Evolutionary conservation across 2,113 vertebrate genomes (phyloP).

Genomic region (Equus przewalskii): DNA sequence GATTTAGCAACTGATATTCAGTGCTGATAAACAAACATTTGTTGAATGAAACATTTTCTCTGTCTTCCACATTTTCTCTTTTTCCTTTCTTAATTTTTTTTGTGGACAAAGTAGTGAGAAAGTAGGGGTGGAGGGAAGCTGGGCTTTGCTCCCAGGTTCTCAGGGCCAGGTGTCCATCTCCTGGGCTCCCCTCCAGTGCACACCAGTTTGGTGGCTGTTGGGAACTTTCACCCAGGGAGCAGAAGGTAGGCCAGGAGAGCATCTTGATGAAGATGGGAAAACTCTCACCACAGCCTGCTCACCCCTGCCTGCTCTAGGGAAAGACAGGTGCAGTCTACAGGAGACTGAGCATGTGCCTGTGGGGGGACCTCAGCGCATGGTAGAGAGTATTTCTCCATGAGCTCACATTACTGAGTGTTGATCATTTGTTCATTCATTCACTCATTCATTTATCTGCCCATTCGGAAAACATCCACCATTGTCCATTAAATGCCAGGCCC

Average conservation of each 20-base stretch:
- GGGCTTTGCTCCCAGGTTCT: neutral
- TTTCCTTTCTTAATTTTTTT: neutral
- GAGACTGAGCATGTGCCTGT: fast-evolving
- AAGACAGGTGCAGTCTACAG: neutral
- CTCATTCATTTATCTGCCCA: neutral
- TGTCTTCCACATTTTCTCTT: neutral
- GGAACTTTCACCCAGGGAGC: neutral
- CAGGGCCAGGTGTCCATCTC: too few relatives aligned
- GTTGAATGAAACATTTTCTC: neutral
- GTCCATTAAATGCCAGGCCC: neutral
- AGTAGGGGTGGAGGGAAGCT: neutral
- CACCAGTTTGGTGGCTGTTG: neutral
- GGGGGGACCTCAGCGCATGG: too few relatives aligned
- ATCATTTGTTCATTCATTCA: neutral
- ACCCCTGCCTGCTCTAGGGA: neutral
- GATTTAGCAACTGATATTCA: neutral
- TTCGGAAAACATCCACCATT: neutral
- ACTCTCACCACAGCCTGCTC: neutral
- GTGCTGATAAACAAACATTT: neutral
- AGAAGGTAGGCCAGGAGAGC: neutral
- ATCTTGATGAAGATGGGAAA: neutral
- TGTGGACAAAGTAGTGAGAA: neutral
- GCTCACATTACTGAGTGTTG: neutral
- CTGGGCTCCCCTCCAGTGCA: neutral
- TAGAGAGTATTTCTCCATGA: neutral